Evolutionary conservation across 2,888 invertebrate species (phyloP).

Genomic region (Phortica magna): DNA sequence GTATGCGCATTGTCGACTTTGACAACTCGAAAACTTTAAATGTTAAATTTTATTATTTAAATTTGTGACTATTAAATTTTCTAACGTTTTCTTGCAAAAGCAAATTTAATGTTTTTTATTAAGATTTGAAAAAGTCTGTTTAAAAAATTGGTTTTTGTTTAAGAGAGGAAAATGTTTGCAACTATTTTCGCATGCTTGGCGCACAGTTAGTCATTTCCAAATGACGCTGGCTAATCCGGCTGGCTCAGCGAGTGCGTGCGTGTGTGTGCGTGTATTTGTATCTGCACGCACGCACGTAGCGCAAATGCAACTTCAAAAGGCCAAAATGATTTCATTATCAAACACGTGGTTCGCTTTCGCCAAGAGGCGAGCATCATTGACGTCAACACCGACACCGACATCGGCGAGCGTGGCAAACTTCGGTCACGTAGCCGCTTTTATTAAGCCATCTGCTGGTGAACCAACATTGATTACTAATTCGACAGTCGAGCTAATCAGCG

Average conservation of each 20-base stretch:
- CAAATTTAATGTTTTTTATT: no score
- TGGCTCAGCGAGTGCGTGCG: not conserved
- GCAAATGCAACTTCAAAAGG: slow-evolving; percentile 62
- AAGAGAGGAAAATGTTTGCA: not conserved
- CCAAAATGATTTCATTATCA: slow-evolving; percentile 71
- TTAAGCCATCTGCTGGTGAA: slow-evolving; percentile 74
- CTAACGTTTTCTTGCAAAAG: no score
- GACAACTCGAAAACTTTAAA: slow-evolving; percentile 29
- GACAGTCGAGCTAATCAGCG: slow-evolving; percentile 67
- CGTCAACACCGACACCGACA: slow-evolving; percentile 28
- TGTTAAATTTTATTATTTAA: not conserved
- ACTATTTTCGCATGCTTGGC: not conserved
- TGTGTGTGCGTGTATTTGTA: not conserved
- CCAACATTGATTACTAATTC: slow-evolving; percentile 77
- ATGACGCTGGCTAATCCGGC: not conserved
- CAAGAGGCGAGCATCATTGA: not conserved
- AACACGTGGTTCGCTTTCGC: slow-evolving; percentile 57
- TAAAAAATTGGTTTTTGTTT: no score
- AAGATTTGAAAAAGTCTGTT: no score
- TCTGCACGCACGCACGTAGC: slow-evolving; percentile 18
- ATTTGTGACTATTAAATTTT: not conserved
- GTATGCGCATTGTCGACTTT: slow-evolving; percentile 27
- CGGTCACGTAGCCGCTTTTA: slow-evolving; percentile 76
- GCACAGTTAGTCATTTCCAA: not conserved
- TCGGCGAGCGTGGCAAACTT: slow-evolving; percentile 43